Evolutionary conservation across 2,797 vertebrate genomes (phyloP), one percentile per base, ranked within the genome.

Genomic region (Falco naumanni): DNA sequence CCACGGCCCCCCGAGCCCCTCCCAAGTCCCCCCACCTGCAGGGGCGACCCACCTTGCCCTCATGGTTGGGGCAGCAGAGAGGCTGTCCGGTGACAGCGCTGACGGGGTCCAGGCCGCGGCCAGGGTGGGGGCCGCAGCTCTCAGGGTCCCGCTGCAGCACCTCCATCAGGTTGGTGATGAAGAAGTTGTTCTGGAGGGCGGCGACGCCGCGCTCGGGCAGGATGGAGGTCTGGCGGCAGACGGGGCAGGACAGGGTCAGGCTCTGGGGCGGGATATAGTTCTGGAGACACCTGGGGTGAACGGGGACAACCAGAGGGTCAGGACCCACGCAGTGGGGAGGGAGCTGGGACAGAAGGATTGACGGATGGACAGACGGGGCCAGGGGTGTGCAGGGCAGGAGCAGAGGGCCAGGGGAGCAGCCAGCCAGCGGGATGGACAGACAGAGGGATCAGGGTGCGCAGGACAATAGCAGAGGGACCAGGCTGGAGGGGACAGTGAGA

Each of bases 141-240:
- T 99, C 99, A 0, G 99, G 98, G 91, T 99, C 99, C 41, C 98
- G 97, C 97, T 99, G 99, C 86, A 99, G 97, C 50, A 99, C 99
- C 97, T 99, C 99, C 99, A 99, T 99, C 76, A 99, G 98, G 97
- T 99, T 99, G 68, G 99, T 99, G 98, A 99, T 99, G 97, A 99
- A 99, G 98, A 99, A 99, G 96, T 99, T 99, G 97, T 99, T 99
- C 98, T 99, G 99, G 54, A 99, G 97, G 2, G 99, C 99, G 0
- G 99, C 98, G 81, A 99, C 99, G 1, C 99, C 99, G 90, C 99
- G 99, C 96, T 99, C 99, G 0, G 99, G 99, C 75, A 99, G 97
- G 97, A 99, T 99, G 63, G 99, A 99, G 5, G 99, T 99, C 98
- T 99, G 99, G 72, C 99, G 98, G 97, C 99, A 99, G 48, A 99